A percentile compares a stretch with the other conserved stretches of the same genome.
Conservation (phyloP, 2,797 vertebrate species). For the Petrocephalus sullivani region DNA sequence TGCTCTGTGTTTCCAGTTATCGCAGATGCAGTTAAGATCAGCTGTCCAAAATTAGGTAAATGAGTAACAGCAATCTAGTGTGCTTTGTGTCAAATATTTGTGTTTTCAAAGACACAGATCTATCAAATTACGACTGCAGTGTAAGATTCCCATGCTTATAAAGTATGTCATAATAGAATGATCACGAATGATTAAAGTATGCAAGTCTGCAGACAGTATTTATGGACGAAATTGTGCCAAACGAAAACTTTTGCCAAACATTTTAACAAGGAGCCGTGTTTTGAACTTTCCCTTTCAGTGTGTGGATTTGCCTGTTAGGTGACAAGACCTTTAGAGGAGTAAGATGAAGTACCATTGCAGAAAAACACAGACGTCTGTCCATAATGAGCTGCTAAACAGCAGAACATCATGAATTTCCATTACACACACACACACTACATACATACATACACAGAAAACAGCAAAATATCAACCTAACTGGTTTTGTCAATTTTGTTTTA, state of each 20-base stretch:
- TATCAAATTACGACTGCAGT: neutral
- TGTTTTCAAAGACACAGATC: neutral
- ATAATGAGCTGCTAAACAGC: neutral
- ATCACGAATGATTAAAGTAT: neutral
- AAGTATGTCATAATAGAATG: neutral
- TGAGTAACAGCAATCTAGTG: neutral
- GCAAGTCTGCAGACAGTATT: neutral
- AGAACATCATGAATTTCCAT: neutral
- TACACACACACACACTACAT: neutral
- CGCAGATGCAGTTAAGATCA: neutral
- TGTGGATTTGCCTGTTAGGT: neutral
- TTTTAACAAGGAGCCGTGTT: neutral
- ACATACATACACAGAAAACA: neutral
- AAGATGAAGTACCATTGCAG: neutral
- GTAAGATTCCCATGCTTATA: neutral
- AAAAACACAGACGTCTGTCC: neutral
- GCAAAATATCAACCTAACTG: neutral
- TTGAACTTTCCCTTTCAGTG: neutral
- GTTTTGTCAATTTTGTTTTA: neutral
- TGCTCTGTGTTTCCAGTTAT: neutral
- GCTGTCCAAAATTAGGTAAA: neutral
- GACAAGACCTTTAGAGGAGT: neutral
- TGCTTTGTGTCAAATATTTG: neutral
- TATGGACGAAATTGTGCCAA: neutral
- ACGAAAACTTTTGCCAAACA: neutral